phyloP scores from a whole-genome alignment of 1,140 invertebrate genomes.

The Bombus waltoni region DNA sequence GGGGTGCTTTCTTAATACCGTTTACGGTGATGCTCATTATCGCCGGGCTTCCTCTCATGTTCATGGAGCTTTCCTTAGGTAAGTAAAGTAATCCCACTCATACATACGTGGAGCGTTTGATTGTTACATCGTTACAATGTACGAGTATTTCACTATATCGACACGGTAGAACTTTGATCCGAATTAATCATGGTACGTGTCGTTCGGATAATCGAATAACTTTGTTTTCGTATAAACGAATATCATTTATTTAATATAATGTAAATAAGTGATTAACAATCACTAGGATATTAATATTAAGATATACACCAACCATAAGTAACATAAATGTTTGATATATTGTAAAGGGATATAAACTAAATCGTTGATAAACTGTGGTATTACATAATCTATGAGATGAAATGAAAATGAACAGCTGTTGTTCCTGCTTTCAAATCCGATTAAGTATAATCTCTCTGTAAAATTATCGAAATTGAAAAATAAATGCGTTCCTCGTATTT shows the following conservation, averaged over 20 bases:
- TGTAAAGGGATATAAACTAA: too few relatives aligned
- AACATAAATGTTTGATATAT: too few relatives aligned
- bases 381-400: neutral
- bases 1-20: conserved; percentile 92
- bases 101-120: too few relatives aligned
- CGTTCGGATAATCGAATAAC: too few relatives aligned
- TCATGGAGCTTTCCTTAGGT: conserved; percentile 92
- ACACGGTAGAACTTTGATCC: neutral
- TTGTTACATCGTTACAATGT: neutral
- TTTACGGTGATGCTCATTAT: conserved; percentile 93
- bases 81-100: conserved; percentile 22
- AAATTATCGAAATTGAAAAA: neutral
- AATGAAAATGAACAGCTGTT: neutral
- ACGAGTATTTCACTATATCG: neutral
- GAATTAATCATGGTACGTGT: too few relatives aligned
- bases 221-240: too few relatives aligned
- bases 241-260: too few relatives aligned
- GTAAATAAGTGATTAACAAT: too few relatives aligned
- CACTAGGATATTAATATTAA: too few relatives aligned
- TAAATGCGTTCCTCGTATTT: neutral
- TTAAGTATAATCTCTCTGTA: neutral
- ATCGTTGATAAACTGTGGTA: neutral
- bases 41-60: conserved; percentile 93
- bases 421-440: neutral
- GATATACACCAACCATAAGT: too few relatives aligned